Percentiles rank a stretch among this genome's conserved stretches.
These are phyloP conservation scores for Mycalesis mineus DNA, from an alignment of 2,888 invertebrate genomes.

Conservation along the genomic window DNA sequence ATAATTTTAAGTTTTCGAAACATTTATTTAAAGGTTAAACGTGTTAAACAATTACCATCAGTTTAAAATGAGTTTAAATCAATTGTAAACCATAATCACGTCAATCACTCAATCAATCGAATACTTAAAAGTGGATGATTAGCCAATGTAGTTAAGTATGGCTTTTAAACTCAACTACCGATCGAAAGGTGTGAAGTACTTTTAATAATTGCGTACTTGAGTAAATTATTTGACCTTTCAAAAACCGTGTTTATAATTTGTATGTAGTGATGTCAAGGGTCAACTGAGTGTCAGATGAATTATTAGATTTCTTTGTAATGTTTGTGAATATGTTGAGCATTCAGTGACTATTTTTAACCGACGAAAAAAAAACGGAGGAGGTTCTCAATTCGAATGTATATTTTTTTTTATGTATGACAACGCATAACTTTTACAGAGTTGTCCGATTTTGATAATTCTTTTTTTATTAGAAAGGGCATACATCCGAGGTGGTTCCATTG, in stretches of 20 bases:
- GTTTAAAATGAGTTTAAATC: not conserved
- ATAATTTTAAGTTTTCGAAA: not conserved
- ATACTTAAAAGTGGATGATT: not conserved
- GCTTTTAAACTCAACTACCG: not conserved
- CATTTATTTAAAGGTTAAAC: not conserved
- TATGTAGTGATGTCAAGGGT: no score
- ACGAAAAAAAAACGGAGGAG: no score
- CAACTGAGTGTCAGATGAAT: no score
- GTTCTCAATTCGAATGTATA: no score
- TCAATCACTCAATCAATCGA: not conserved
- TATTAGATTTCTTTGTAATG: no score
- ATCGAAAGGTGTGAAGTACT: not conserved
- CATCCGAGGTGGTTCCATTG: no score
- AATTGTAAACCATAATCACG: not conserved
- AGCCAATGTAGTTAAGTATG: not conserved
- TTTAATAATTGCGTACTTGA: not conserved
- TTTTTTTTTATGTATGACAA: no score
- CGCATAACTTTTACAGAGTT: no score
- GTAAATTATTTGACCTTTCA: constrained; percentile 3
- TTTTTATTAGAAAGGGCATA: no score
- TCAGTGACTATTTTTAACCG: no score
- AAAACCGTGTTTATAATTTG: not conserved
- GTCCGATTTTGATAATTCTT: no score
- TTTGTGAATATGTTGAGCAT: no score
- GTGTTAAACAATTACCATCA: not conserved